These are phyloP conservation scores for Aphaenogaster floridana DNA, from an alignment of 1,140 invertebrate species.

Conservation along the genomic window DNA sequence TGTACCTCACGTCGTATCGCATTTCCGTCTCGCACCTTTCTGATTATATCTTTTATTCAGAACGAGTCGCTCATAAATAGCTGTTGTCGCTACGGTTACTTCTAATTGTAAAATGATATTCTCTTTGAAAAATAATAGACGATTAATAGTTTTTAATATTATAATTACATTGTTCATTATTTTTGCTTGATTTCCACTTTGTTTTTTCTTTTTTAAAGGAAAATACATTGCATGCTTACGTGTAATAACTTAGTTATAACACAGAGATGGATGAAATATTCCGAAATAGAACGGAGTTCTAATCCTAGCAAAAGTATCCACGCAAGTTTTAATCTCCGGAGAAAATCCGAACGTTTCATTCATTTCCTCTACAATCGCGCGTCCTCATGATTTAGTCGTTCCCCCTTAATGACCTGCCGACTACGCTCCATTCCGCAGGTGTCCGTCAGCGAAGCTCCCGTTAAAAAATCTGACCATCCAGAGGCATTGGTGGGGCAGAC, in stretches of 20 bases:
- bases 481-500: conserved; percentile 92
- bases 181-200: background rate
- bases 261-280: conserved; percentile 53
- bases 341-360: conserved; percentile 55
- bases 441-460: conserved; percentile 67
- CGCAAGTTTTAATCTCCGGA: background rate
- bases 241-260: background rate
- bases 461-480: conserved; percentile 79
- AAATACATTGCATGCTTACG: background rate
- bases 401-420: conserved; percentile 67
- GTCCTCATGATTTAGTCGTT: conserved; percentile 63
- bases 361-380: conserved; percentile 56
- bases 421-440: conserved; percentile 54
- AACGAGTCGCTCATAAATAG: background rate
- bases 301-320: background rate
- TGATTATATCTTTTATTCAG: background rate
- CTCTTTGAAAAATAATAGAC: no score
- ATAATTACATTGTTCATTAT: background rate
- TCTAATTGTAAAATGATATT: background rate
- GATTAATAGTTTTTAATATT: background rate
- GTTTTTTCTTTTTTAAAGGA: background rate
- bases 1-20: background rate
- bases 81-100: background rate
- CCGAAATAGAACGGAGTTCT: conserved; percentile 1
- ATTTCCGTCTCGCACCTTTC: background rate